Evolutionary conservation across 37 sponge, comb jelly and placozoan species (phyloP).

Genomic region (Oopsacas minuta): DNA sequence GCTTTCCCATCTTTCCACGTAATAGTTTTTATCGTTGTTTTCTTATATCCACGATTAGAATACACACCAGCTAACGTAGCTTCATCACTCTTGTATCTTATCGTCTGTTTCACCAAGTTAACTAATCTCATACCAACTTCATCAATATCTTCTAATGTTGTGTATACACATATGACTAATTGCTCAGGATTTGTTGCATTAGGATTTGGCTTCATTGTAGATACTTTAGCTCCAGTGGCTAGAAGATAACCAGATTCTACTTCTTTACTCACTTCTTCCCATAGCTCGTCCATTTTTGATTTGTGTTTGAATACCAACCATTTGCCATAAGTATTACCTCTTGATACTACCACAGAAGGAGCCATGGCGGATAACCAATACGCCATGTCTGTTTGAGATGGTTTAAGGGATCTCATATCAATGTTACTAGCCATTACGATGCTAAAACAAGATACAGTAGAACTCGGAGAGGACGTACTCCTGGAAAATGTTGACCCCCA

Average conservation of each 20-base stretch:
- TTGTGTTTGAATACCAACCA: conserved; percentile 30
- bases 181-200: background rate
- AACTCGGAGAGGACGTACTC: too few relatives aligned
- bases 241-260: conserved; percentile 19
- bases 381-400: too few relatives aligned
- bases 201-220: conserved; percentile 29
- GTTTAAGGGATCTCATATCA: too few relatives aligned
- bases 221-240: conserved; percentile 23
- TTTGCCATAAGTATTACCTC: conserved; percentile 27
- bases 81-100: conserved; percentile 44
- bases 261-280: conserved; percentile 8
- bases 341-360: background rate
- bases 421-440: too few relatives aligned
- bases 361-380: background rate
- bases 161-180: conserved; percentile 40
- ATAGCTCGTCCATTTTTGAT: conserved; percentile 16
- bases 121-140: conserved; percentile 35
- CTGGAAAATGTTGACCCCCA: too few relatives aligned
- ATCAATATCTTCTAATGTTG: conserved; percentile 31
- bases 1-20: conserved; percentile 53
- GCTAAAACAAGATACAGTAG: too few relatives aligned
- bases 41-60: conserved; percentile 12
- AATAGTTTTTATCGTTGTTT: conserved; percentile 26
- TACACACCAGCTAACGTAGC: conserved; percentile 33
- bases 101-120: conserved; percentile 29